Base-by-base conservation (phyloP, 2,888 invertebrate species). In the Scrobipalpa atriplicella region DNA sequence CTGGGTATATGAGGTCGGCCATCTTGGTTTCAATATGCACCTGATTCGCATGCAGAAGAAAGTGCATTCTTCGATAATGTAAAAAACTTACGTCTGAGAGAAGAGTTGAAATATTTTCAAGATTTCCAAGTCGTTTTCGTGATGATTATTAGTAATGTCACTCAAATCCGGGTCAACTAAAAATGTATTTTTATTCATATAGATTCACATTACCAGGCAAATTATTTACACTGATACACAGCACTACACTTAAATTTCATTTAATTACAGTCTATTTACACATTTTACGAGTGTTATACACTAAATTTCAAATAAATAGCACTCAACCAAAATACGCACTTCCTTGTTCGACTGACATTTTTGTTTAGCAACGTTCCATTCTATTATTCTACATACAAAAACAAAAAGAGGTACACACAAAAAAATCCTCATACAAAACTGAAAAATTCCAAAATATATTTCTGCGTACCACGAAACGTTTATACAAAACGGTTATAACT, bases 281-380 rank as follows among this genome's bases (percentile, higher is more conserved):
- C 73, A 74, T 78, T 78, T 77, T 78, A 70, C 77, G 67, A 68
- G 65, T 54, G 69, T 78, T 73, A 78, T 73, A 71, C n/a, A 78
- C 68, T 75, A 69, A 71, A 77, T 74, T 69, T 69, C 68, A 63
- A 64, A 71, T 67, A 76, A 79, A 80, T 29, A 81, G 74, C 75
- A 80, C 77, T 73, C 72, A 78, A 71, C 72, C 73, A 81, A 83
- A 86, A 86, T 90, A 87, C 90, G 88, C 87, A 88, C 80, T 89
- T 82, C 74, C 74, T 71, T 69, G 73, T 78, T 72, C 69, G 70
- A 78, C 73, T 84, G 85, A 84, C 85, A 84, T 83, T 84, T 82
- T 79, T 77, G 74, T 79, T 77, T 74, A 61, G 70, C 41, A 66
- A 66, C 73, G 70, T 73, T 80, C 69, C 78, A 65, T 75, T 67